These are phyloP conservation scores for Istiophorus platypterus DNA, from an alignment of 2,113 vertebrate genomes.

Conservation along the genomic window DNA sequence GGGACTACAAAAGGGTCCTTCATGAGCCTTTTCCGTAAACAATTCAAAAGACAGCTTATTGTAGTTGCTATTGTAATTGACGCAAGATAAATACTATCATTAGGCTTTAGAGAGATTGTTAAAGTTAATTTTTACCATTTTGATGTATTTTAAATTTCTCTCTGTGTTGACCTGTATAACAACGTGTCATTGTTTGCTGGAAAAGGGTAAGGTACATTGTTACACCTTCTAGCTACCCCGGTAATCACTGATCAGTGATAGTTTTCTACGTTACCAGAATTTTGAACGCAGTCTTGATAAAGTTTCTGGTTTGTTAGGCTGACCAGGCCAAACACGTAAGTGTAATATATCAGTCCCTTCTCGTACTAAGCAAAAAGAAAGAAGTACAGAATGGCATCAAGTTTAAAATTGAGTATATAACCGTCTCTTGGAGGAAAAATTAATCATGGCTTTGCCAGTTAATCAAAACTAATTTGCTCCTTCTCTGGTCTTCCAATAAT, in stretches of 20 bases:
- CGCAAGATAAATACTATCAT: background rate
- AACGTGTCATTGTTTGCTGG: constrained; percentile 38
- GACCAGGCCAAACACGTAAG: too few species aligned
- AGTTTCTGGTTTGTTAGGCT: background rate
- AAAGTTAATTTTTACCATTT: background rate
- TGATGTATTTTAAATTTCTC: constrained; percentile 57
- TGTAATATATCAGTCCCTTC: background rate
- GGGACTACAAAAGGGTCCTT: constrained; percentile 43
- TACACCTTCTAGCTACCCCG: background rate
- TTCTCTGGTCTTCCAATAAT: background rate
- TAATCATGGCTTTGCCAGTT: background rate
- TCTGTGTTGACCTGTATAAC: constrained; percentile 41
- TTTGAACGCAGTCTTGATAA: background rate
- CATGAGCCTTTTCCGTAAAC: constrained; percentile 65
- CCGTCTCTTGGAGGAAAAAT: background rate
- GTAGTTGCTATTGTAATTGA: background rate
- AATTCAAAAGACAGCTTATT: background rate
- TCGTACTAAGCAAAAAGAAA: background rate
- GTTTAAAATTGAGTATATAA: background rate
- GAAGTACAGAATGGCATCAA: background rate
- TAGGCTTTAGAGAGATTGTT: background rate
- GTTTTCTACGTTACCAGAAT: background rate
- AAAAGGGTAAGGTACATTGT: constrained; percentile 44
- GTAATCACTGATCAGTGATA: background rate
- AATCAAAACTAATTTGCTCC: background rate